Percentiles rank a stretch among this genome's conserved stretches.
These are phyloP conservation scores for Psilopsiagon aurifrons DNA, from an alignment of 2,113 vertebrate genomes.

Conservation along the genomic window DNA sequence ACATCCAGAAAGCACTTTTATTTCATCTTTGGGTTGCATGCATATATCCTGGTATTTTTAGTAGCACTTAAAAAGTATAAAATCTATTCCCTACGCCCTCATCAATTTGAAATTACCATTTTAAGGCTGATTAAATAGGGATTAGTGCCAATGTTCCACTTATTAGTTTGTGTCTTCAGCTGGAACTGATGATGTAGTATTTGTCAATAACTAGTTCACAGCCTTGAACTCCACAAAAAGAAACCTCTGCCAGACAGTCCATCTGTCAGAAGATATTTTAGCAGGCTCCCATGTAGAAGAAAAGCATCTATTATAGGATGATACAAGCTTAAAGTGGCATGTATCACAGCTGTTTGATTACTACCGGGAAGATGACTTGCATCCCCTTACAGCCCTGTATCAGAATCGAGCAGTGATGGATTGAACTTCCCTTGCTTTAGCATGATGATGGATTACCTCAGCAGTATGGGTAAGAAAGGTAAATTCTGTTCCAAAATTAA, in stretches of 20 bases:
- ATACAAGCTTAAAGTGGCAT: slow-evolving; percentile 77
- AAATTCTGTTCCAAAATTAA: slow-evolving; percentile 74
- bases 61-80: slow-evolving; percentile 77
- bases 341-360: slow-evolving; percentile 84
- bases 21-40: slow-evolving; percentile 74
- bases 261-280: slow-evolving; percentile 76
- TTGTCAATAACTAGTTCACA: slow-evolving; percentile 83
- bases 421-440: slow-evolving; percentile 72
- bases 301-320: slow-evolving; percentile 78
- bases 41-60: slow-evolving; percentile 75
- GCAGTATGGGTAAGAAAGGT: slow-evolving; percentile 61
- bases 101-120: slow-evolving; percentile 84
- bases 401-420: slow-evolving; percentile 78
- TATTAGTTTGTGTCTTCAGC: slow-evolving; percentile 83
- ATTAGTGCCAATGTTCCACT: slow-evolving; percentile 86
- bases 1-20: slow-evolving; percentile 59
- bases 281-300: slow-evolving; percentile 70
- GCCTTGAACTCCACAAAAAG: slow-evolving; percentile 75
- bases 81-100: slow-evolving; percentile 81
- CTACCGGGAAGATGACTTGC: slow-evolving; percentile 73
- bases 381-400: slow-evolving; percentile 70
- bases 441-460: slow-evolving; percentile 78
- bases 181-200: slow-evolving; percentile 84
- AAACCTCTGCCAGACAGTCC: slow-evolving; percentile 74
- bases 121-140: slow-evolving; percentile 87